These are phyloP conservation scores for Apteryx owenii DNA, from an alignment of 2,113 vertebrate species.

Conservation along the genomic window DNA sequence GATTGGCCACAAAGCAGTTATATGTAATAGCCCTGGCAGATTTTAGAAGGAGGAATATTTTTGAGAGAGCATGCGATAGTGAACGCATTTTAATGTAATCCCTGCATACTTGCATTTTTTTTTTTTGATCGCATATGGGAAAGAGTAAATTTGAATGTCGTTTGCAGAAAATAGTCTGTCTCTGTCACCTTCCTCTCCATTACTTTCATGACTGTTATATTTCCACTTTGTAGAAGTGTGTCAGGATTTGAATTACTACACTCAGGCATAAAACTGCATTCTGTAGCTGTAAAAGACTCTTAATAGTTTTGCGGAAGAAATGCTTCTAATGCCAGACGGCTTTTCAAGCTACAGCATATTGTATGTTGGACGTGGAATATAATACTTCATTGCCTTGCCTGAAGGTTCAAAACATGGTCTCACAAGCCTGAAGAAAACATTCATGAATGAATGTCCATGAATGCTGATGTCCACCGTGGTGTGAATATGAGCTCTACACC, in stretches of 20 bases:
- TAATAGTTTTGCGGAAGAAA: not conserved
- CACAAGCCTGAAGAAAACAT: not conserved
- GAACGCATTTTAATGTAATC: not conserved
- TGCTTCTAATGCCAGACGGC: not conserved
- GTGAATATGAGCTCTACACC: not conserved
- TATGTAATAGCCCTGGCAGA: not conserved
- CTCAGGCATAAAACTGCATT: not conserved
- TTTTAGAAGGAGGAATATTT: not conserved
- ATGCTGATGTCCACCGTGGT: not conserved
- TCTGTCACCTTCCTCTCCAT: not conserved
- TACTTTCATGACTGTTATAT: not conserved
- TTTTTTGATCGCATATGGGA: not conserved
- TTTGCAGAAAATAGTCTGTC: not conserved
- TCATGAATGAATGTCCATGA: not conserved
- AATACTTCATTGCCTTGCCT: not conserved
- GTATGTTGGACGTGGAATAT: not conserved
- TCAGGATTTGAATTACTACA: not conserved
- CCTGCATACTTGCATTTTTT: not conserved
- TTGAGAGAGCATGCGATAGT: not conserved
- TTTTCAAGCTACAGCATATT: accelerated
- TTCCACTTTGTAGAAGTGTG: not conserved
- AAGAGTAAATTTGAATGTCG: not conserved
- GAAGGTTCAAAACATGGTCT: not conserved
- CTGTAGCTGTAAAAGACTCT: not conserved
- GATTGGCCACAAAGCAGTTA: not conserved